Evolutionary conservation across 2,113 vertebrate genomes (phyloP).

Genomic region (Pseudopipra pipra): DNA sequence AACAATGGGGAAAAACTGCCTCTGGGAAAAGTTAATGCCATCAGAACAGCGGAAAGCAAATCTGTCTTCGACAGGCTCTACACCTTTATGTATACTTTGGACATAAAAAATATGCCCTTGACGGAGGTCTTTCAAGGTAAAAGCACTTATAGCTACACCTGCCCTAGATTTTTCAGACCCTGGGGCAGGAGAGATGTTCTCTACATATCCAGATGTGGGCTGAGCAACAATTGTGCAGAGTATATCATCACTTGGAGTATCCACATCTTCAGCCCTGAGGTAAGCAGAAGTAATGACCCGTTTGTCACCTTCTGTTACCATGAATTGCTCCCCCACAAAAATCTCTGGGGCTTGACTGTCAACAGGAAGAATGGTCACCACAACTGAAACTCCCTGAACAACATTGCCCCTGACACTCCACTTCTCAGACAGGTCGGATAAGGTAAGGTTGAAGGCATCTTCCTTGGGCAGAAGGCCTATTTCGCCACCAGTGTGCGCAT

Average conservation of each 20-base stretch:
- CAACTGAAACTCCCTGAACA: conserved; percentile 86
- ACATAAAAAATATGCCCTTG: conserved; percentile 90
- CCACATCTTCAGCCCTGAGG: conserved; percentile 82
- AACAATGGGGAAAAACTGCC: conserved; percentile 86
- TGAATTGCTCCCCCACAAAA: conserved; percentile 80
- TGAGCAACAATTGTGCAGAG: conserved; percentile 92
- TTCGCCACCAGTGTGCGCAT: conserved; percentile 89
- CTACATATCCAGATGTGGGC: conserved; percentile 88
- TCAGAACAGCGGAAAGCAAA: conserved; percentile 94
- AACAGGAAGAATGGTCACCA: conserved; percentile 91
- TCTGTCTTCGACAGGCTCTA: conserved; percentile 92
- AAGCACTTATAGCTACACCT: conserved; percentile 90
- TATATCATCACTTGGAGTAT: conserved; percentile 88
- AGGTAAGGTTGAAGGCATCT: conserved; percentile 90
- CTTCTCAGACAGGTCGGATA: conserved; percentile 88
- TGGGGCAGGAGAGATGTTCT: conserved; percentile 93
- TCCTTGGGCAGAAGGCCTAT: conserved; percentile 84
- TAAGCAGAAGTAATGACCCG: conserved; percentile 78
- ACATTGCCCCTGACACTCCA: conserved; percentile 85
- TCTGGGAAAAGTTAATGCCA: conserved; percentile 92
- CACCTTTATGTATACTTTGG: conserved; percentile 91
- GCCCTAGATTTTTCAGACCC: conserved; percentile 95
- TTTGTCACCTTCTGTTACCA: conserved; percentile 86
- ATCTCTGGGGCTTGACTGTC: conserved; percentile 89
- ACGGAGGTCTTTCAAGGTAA: conserved; percentile 89